phyloP scores from a whole-genome alignment of 2,797 vertebrate genomes.

The Sebastes oblongus region DNA sequence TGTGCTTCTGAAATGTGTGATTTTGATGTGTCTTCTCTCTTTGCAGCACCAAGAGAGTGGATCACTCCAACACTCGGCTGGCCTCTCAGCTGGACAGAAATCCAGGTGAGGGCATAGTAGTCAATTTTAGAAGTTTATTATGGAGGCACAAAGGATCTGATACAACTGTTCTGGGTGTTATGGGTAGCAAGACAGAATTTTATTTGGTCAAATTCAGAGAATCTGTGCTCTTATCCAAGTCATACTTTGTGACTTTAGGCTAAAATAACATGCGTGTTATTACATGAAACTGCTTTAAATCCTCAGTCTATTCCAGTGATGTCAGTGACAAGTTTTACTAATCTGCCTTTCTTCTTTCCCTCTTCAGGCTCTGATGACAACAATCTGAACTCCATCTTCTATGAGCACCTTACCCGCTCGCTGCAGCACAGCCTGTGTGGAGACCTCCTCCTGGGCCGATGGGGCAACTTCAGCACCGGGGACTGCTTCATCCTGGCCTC shows the following conservation, averaged over 20 bases:
- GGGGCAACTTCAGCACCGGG: constrained; percentile 95
- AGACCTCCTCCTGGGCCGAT: constrained; percentile 93
- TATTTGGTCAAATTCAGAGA: not conserved
- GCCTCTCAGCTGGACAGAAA: constrained; percentile 98
- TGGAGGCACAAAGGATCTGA: not conserved
- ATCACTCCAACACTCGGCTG: constrained; percentile 97
- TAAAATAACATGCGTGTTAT: not conserved
- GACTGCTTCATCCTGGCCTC: constrained; percentile 99
- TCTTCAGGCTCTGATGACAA: constrained; percentile 94
- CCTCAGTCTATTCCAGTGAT: not conserved
- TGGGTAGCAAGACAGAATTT: not conserved
- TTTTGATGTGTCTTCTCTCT: not conserved
- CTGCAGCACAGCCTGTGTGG: constrained; percentile 97
- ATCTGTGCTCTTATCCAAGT: not conserved
- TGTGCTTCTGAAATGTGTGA: not conserved
- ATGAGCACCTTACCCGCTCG: constrained; percentile 96
- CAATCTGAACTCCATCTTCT: constrained; percentile 99
- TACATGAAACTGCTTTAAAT: not conserved
- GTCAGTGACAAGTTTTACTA: not conserved
- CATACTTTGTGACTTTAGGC: not conserved
- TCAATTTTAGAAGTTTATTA: not conserved
- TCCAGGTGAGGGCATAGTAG: constrained; percentile 85
- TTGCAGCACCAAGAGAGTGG: constrained; percentile 93
- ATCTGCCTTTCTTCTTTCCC: not conserved
- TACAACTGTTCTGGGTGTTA: not conserved